These are phyloP conservation scores for Scaptodrosophila latifasciaeformis DNA, from an alignment of 2,888 invertebrate species.

Conservation along the genomic window DNA sequence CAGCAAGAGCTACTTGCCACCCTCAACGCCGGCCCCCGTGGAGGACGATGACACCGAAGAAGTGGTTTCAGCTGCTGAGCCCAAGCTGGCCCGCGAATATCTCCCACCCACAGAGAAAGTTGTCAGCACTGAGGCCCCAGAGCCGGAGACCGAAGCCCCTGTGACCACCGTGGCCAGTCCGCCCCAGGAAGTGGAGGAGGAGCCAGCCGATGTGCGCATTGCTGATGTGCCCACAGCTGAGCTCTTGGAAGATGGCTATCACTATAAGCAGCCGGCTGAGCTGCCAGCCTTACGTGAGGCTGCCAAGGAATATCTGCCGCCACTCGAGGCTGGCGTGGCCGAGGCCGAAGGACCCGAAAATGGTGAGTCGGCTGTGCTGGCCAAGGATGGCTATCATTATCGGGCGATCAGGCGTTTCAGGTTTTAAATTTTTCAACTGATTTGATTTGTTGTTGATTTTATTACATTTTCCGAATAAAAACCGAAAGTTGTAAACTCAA, in stretches of 20 bases:
- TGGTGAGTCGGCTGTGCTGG: slow-evolving; percentile 47
- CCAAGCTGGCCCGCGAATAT: slow-evolving; percentile 51
- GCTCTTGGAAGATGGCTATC: slow-evolving; percentile 63
- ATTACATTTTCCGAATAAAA: slow-evolving; percentile 17
- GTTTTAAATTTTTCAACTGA: slow-evolving; percentile 40
- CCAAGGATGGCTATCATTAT: slow-evolving; percentile 68
- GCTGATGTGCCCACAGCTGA: slow-evolving; percentile 50
- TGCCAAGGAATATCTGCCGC: slow-evolving; percentile 50
- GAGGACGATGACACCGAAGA: slow-evolving; percentile 54
- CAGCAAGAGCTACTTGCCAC: slow-evolving; percentile 8
- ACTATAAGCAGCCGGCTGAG: slow-evolving; percentile 60
- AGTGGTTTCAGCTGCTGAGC: slow-evolving; percentile 42
- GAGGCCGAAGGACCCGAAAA: slow-evolving; percentile 42
- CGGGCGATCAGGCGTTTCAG: slow-evolving; percentile 60
- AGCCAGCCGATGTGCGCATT: slow-evolving; percentile 33
- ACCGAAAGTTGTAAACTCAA: slow-evolving; percentile 16
- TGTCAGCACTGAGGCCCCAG: slow-evolving; percentile 33
- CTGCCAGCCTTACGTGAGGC: slow-evolving; percentile 41
- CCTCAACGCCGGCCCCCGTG: slow-evolving; percentile 8
- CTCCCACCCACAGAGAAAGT: slow-evolving; percentile 47
- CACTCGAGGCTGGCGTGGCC: slow-evolving; percentile 27
- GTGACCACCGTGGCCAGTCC: slow-evolving; percentile 20
- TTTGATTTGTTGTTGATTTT: slow-evolving; percentile 22
- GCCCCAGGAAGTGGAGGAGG: slow-evolving; percentile 3
- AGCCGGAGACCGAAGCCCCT: slow-evolving; percentile 34